A percentile compares a stretch with the other conserved stretches of the same genome.
Evolutionary conservation across 2,113 vertebrate species (phyloP).

Genomic region (Microcebus lehilahytsara): DNA sequence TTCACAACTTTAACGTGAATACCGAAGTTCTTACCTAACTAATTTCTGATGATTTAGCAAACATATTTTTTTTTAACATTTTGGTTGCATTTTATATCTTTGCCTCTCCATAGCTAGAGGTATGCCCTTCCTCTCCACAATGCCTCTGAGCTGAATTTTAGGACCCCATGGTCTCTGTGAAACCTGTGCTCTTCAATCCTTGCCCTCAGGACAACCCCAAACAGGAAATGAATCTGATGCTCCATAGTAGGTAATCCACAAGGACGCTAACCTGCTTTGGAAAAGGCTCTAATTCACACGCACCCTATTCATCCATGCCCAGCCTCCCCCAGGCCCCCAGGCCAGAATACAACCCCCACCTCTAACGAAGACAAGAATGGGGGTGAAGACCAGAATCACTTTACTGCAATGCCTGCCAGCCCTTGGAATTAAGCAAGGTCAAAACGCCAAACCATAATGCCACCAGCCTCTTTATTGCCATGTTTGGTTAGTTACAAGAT

Average conservation of each 20-base stretch:
- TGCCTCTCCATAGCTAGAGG: no score
- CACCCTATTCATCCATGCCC: background rate
- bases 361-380: background rate
- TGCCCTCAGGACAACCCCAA: background rate
- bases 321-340: background rate
- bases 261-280: background rate
- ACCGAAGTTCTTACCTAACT: no score
- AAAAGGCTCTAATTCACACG: background rate
- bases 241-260: background rate
- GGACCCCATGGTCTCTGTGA: background rate
- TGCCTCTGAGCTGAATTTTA: background rate
- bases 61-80: no score
- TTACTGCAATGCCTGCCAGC: background rate
- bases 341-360: no score
- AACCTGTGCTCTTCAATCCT: background rate
- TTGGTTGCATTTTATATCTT: no score
- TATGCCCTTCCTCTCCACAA: no score
- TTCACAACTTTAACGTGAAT: no score
- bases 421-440: slow-evolving; percentile 5
- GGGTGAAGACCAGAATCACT: background rate
- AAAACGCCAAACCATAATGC: background rate
- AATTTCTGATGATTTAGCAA: no score
- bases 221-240: accelerated
- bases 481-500: background rate
- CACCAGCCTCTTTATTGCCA: background rate